phyloP scores from a whole-genome alignment of 2,797 vertebrate species.

The Liasis olivaceus region DNA sequence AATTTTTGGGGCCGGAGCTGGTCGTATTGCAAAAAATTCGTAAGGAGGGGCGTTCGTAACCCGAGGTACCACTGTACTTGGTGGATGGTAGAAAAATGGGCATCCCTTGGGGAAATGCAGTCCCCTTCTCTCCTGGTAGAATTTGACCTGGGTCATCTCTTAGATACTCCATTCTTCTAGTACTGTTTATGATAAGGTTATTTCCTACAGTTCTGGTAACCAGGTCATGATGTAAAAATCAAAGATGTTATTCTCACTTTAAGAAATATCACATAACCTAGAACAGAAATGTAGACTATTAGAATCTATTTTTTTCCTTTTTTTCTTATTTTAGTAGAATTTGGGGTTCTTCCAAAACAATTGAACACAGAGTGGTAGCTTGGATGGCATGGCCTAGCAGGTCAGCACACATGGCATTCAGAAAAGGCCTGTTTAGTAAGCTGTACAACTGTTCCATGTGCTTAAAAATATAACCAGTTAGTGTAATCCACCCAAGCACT shows the following conservation, averaged over 20 bases:
- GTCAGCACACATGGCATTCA: not conserved
- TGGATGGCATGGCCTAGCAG: too few relatives aligned
- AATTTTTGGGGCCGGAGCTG: too few relatives aligned
- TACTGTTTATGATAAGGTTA: not conserved
- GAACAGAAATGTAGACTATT: not conserved
- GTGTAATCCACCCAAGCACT: not conserved
- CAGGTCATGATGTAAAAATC: not conserved
- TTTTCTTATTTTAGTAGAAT: not conserved
- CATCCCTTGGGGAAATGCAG: not conserved
- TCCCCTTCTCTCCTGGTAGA: not conserved
- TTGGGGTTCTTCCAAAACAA: not conserved
- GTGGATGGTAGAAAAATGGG: not conserved
- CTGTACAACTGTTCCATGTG: not conserved
- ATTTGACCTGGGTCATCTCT: not conserved
- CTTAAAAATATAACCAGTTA: not conserved
- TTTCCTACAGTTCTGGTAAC: not conserved
- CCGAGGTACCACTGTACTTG: too few relatives aligned
- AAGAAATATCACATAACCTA: not conserved
- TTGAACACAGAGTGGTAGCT: not conserved
- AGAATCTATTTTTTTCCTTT: not conserved
- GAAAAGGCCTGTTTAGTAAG: not conserved
- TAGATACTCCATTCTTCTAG: not conserved
- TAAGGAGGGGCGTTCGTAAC: too few relatives aligned
- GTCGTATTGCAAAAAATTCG: too few relatives aligned
- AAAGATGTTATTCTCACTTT: not conserved